A percentile compares a stretch with the other conserved stretches of the same genome.
These are phyloP conservation scores for Tenthredo scrophulariae DNA, from an alignment of 2,888 invertebrate genomes.

Conservation along the genomic window DNA sequence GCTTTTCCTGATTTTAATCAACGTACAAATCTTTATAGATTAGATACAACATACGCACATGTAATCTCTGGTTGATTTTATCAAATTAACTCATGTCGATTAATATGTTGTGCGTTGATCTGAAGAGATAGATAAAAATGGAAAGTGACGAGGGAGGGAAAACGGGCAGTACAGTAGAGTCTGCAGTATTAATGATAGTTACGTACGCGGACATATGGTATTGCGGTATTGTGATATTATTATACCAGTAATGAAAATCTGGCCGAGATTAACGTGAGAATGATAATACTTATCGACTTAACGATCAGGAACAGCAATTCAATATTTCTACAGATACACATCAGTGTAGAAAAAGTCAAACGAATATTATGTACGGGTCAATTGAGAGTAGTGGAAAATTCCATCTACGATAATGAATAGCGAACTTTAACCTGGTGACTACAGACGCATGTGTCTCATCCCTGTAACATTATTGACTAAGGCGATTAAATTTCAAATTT, in stretches of 20 bases:
- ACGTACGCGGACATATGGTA: neutral
- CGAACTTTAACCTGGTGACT: slow-evolving; percentile 29
- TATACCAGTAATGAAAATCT: slow-evolving; percentile 11
- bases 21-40: neutral
- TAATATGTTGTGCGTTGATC: neutral
- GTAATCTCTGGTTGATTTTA: neutral
- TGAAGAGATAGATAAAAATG: neutral
- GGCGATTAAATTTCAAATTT: neutral
- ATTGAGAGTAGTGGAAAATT: slow-evolving; percentile 24
- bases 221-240: neutral
- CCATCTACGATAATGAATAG: slow-evolving; percentile 12
- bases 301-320: neutral
- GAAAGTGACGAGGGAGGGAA: neutral
- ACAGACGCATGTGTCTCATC: neutral
- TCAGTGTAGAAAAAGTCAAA: neutral
- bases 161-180: neutral
- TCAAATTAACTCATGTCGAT: neutral
- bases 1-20: neutral
- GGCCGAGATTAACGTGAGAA: slow-evolving; percentile 12
- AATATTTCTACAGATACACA: slow-evolving; percentile 28
- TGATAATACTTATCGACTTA: neutral
- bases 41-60: neutral
- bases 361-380: slow-evolving; percentile 30
- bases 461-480: neutral
- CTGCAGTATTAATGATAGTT: neutral